These are phyloP conservation scores for Ganaspis brasiliensis DNA, from an alignment of 2,888 invertebrate genomes.

Conservation along the genomic window DNA sequence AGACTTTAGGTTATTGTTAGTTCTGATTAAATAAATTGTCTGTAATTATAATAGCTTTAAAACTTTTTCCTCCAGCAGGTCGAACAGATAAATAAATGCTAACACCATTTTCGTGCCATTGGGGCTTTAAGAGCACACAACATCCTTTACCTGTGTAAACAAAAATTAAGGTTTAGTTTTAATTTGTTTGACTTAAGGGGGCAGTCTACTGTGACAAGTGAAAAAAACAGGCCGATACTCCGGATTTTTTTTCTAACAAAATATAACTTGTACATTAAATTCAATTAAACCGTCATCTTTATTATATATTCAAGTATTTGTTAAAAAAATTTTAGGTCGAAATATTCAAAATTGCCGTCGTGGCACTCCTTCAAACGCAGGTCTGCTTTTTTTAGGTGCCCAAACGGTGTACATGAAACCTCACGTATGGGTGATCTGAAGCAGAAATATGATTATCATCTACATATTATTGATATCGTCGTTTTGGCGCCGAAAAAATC, in stretches of 20 bases:
- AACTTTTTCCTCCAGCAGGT: conserved; percentile 81
- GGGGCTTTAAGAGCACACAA: conserved; percentile 81
- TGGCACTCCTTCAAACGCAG: too few species aligned
- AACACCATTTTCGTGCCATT: conserved; percentile 81
- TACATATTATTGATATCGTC: too few species aligned
- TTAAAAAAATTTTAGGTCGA: too few species aligned
- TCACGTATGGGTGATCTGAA: too few species aligned
- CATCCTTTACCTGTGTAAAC: conserved; percentile 82
- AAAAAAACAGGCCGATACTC: not conserved
- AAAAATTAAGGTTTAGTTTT: not conserved
- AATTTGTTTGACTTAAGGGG: not conserved
- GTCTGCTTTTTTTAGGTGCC: too few species aligned
- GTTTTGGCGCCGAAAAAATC: too few species aligned
- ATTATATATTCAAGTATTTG: too few species aligned
- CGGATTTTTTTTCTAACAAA: not conserved
- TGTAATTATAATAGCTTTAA: conserved; percentile 80
- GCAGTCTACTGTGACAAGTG: too few species aligned
- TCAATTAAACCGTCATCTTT: too few species aligned
- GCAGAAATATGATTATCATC: too few species aligned
- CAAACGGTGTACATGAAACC: too few species aligned
- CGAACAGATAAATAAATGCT: conserved; percentile 82
- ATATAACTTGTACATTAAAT: not conserved
- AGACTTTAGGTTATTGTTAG: not conserved
- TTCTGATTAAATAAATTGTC: conserved; percentile 66
- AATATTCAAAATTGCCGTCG: too few species aligned